Evolutionary conservation across 2,797 vertebrate species (phyloP), one percentile per base, ranked within the genome.

Genomic region (Eupleurogrammus muticus): DNA sequence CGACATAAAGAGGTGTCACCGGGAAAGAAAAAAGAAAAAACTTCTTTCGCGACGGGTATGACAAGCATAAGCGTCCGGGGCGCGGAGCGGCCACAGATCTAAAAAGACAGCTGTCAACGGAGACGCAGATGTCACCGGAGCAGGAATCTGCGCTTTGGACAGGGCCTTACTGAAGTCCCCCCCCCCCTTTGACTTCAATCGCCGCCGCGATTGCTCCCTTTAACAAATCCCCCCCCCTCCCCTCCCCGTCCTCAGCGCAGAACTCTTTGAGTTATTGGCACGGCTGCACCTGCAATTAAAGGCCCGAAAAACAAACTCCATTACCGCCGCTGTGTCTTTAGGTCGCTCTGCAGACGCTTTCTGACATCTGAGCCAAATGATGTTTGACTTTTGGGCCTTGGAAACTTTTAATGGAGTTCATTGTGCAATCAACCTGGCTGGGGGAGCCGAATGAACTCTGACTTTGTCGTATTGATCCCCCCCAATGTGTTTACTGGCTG

Each of bases 391-490:
- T 84, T 88, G 81, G 83, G 80, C 85, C 82, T 84, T 70, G 72
- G 81, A 93, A 92, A 90, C 77, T 88, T 92, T 90, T 87, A 90
- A 84, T 84, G 83, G 82, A 90, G 84, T 93, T 92, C 77, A 80
- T 91, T 90, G 72, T 55, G 81, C 88, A 92, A 90, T 89, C 85
- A 90, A 90, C 90, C 93, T 91, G 77, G 81, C 79, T 66, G 36
- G 38, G 63, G 70, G 87, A 88, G 90, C 82, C 58, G 70, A 69
- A 74, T 89, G 90, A 93, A 90, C 93, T 93, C 89, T 93, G 89
- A 90, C 87, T 94, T 93, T 84, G 75, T 81, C 13, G 58, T 90
- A 94, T 90, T 80, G 90, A 95, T 92, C 88, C 13, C 8, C 61
- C 28, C 20, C 87, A 76, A 87, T 85, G 67, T 59, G 72, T 89